Base-by-base conservation (phyloP, 2,113 vertebrate species). In the Dipodomys merriami region DNA sequence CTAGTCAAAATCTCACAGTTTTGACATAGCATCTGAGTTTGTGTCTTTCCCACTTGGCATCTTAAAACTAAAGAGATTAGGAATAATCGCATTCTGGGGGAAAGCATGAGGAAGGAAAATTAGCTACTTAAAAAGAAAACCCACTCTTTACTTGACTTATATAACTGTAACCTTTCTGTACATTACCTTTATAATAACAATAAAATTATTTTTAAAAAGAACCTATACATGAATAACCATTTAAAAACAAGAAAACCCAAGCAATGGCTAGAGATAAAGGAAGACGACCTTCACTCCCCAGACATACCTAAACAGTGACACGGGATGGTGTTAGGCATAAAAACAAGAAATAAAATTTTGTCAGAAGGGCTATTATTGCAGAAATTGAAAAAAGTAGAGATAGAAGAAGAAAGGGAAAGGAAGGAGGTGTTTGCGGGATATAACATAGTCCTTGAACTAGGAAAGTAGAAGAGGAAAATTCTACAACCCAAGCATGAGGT, bases 281-380 rank as follows among this genome's bases (percentile, higher is more conserved):
- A 20, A 83, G 67, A 72, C n/a, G 33, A 65, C 15, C 60, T n/a
- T 33, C 29, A 22, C 29, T 46, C 80, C 83, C 85, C 73, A 76
- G 87, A 78, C 12, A 77, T 25, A 49, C 3, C 4, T n/a, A 20
- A 57, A 78, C 16, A 69, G 57, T 33, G 15, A 83, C 6, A 10
- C 44, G n/a, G 67, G 62, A 72, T 57, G 23, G 33, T 60, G 67
- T 5, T 49, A 86, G 60, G 5, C 2, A 92, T 29, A 77, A 78
- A 95, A 93, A 10, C 39, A 93, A 91, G n/a, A 88, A 62, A 71
- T 85, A 88, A 60, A 78, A 65, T 64, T 81, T 80, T 72, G 5
- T 53, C n/a, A 74, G 35, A 27, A 85, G 23, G 90, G n/a, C 88
- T 83, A 33, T 20, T 92, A 68, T 87, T 90, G 87, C 35, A 80